Evolutionary conservation across 2,797 vertebrate genomes (phyloP).

Genomic region (Sebastes diploproa): DNA sequence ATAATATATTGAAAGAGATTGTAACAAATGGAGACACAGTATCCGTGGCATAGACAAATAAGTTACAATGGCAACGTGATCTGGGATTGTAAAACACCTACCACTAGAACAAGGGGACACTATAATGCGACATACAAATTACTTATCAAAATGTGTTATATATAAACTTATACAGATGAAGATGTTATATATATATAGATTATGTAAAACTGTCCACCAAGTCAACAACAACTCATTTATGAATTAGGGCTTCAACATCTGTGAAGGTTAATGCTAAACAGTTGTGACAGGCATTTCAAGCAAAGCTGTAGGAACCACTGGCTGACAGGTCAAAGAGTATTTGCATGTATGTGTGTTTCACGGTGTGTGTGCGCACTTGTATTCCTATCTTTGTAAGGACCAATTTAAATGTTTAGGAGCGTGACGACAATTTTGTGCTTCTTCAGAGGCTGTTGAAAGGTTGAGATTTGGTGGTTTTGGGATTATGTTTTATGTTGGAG

Average conservation of each 20-base stretch:
- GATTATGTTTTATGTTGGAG: neutral
- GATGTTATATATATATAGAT: neutral
- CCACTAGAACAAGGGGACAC: no score
- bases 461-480: neutral
- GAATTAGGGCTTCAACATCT: neutral
- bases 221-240: neutral
- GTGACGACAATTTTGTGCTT: neutral
- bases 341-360: neutral
- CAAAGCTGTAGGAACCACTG: neutral
- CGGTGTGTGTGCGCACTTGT: neutral
- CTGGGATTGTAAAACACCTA: neutral
- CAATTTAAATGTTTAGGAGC: neutral
- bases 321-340: neutral
- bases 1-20: neutral
- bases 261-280: neutral
- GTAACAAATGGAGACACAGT: neutral
- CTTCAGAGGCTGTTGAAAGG: neutral
- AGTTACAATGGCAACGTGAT: neutral
- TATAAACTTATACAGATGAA: neutral
- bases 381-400: neutral
- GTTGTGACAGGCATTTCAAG: slow-evolving; percentile 15
- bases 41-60: neutral
- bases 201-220: neutral
- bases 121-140: neutral
- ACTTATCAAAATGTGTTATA: neutral